Evolutionary conservation across 2,888 invertebrate species (phyloP).

Genomic region (Cosmorhoe ocellata): DNA sequence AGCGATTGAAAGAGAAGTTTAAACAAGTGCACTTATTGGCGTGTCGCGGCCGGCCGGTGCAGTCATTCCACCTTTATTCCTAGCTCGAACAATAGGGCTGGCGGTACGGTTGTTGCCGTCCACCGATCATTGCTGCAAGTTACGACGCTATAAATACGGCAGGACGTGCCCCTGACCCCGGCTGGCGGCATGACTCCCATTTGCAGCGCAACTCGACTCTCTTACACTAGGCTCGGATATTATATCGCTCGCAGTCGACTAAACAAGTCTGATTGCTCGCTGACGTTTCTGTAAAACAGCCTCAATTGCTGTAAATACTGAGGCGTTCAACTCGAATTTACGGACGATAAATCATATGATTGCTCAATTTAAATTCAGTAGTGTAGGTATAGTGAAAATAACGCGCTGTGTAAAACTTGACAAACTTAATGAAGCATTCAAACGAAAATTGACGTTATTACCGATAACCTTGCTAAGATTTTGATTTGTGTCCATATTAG

Average conservation of each 20-base stretch:
- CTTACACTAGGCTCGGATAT: conserved; percentile 21
- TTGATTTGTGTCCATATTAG: too few relatives aligned
- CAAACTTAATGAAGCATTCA: too few relatives aligned
- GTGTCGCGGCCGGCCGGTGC: conserved; percentile 35
- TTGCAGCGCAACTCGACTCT: conserved; percentile 30
- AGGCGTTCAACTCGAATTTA: conserved; percentile 36
- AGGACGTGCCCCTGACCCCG: conserved; percentile 75
- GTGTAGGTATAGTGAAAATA: too few relatives aligned
- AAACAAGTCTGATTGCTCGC: conserved; percentile 28
- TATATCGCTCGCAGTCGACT: conserved; percentile 20
- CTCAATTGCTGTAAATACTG: conserved; percentile 33
- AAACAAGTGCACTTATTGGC: conserved; percentile 63
- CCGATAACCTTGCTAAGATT: too few relatives aligned
- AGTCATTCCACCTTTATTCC: conserved; percentile 65
- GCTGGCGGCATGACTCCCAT: conserved; percentile 42
- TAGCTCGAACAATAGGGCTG: conserved; percentile 73
- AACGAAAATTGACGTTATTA: too few relatives aligned
- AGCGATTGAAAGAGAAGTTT: conserved; percentile 54
- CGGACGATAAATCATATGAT: conserved; percentile 37
- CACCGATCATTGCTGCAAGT: conserved; percentile 72
- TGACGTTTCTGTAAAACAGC: conserved; percentile 32
- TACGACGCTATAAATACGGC: conserved; percentile 77
- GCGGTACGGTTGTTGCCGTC: conserved; percentile 57
- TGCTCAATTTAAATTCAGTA: conserved; percentile 31
- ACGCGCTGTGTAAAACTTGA: too few relatives aligned